Conservation (phyloP, 2,797 vertebrate genomes). For the Hipposideros larvatus region DNA sequence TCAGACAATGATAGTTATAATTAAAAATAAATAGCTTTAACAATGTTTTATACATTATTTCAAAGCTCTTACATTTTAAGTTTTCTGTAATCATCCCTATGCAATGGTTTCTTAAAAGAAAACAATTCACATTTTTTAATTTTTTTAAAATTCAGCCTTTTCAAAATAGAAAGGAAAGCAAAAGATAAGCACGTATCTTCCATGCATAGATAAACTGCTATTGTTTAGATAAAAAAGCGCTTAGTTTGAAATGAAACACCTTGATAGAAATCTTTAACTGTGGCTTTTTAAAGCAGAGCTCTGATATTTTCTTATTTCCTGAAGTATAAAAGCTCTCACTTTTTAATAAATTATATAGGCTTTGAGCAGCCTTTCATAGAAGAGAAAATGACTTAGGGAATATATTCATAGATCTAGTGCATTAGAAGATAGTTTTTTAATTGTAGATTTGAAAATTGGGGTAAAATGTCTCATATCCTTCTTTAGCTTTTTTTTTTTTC, state of each 20-base stretch:
- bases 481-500: background rate
- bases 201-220: background rate
- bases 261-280: constrained; percentile 45
- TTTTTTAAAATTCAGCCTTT: constrained; percentile 4
- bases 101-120: background rate
- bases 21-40: constrained; percentile 51
- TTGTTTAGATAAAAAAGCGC: constrained; percentile 16
- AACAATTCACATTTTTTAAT: background rate
- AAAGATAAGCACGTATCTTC: background rate
- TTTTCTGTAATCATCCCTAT: constrained; percentile 4
- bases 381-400: constrained; percentile 7
- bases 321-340: background rate
- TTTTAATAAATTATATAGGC: background rate
- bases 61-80: background rate
- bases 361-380: background rate
- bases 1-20: background rate
- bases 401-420: background rate
- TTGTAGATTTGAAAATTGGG: background rate
- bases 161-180: constrained; percentile 5
- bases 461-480: background rate
- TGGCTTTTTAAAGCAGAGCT: background rate
- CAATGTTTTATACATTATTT: background rate
- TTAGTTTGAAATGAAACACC: constrained; percentile 9
- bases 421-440: background rate
- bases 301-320: constrained; percentile 34